phyloP scores from a whole-genome alignment of 2,113 vertebrate species.

The Xiphophorus couchianus region DNA sequence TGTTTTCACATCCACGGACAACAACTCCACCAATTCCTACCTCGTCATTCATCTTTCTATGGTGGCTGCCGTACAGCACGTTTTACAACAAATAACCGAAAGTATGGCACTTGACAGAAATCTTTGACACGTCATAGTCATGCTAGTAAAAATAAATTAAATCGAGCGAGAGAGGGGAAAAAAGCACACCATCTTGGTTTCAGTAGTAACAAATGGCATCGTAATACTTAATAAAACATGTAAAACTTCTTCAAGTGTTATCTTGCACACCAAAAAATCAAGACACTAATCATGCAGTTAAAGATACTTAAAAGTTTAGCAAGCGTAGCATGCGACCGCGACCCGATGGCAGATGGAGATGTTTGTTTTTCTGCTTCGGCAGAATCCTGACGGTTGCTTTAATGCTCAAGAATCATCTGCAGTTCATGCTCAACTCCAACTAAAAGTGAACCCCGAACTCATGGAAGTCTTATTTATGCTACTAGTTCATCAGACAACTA shows the following conservation, averaged over 20 bases:
- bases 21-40: constrained; percentile 43
- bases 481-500: constrained; percentile 52
- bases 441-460: constrained; percentile 48
- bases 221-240: constrained; percentile 82
- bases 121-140: constrained; percentile 77
- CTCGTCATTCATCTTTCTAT: constrained; percentile 40
- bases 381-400: neutral
- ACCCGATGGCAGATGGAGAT: constrained; percentile 45
- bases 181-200: constrained; percentile 71
- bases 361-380: neutral
- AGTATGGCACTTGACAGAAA: constrained; percentile 83
- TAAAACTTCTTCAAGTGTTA: constrained; percentile 92
- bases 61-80: constrained; percentile 66
- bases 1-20: constrained; percentile 65
- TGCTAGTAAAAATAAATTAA: constrained; percentile 85
- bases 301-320: constrained; percentile 80
- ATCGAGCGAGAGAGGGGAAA: constrained; percentile 31
- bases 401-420: constrained; percentile 42
- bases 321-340: constrained; percentile 83
- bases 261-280: constrained; percentile 73
- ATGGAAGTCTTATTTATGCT: constrained; percentile 80
- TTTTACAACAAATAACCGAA: constrained; percentile 73
- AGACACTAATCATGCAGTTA: constrained; percentile 90
- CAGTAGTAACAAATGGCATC: constrained; percentile 91
- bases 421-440: constrained; percentile 12